Percentiles rank a stretch among this genome's conserved stretches.
Conservation (phyloP, 1,140 invertebrate species). For the Hyphantria cunea region DNA sequence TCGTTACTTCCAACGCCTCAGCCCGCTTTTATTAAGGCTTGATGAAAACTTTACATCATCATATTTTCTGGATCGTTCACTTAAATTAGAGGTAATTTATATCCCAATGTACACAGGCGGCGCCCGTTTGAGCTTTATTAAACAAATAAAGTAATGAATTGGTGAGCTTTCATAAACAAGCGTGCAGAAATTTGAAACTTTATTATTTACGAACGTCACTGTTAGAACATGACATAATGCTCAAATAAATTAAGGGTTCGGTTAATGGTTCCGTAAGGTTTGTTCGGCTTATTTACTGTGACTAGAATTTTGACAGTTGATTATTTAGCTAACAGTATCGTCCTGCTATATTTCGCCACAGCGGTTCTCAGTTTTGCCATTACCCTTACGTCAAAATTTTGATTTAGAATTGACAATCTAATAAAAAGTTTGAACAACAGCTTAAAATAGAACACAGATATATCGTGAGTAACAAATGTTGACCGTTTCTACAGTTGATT, state of each 20-base stretch:
- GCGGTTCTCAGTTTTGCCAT: no score
- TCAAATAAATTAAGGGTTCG: constrained; percentile 39
- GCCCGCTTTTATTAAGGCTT: constrained; percentile 57
- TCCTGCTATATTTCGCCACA: not conserved
- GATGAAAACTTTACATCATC: constrained; percentile 75
- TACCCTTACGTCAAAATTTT: no score
- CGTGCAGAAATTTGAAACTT: constrained; percentile 61
- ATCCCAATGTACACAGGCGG: constrained; percentile 65
- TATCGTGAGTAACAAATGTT: no score
- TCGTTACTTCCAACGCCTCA: constrained; percentile 38
- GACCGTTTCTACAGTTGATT: no score
- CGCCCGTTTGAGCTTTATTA: constrained; percentile 66
- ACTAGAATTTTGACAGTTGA: constrained; percentile 20
- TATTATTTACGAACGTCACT: constrained; percentile 57
- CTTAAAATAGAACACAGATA: no score
- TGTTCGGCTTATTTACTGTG: constrained; percentile 18
- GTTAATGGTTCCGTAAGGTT: constrained; percentile 29
- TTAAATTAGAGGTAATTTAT: constrained; percentile 78
- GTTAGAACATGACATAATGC: constrained; percentile 41
- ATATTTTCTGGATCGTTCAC: constrained; percentile 75
- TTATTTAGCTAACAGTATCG: constrained; percentile 16
- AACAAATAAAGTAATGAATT: constrained; percentile 75
- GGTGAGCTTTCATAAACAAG: constrained; percentile 62
- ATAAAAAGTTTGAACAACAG: no score
- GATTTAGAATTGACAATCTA: no score